Evolutionary conservation across 2,113 vertebrate species (phyloP).

Genomic region (Labeo rohita): DNA sequence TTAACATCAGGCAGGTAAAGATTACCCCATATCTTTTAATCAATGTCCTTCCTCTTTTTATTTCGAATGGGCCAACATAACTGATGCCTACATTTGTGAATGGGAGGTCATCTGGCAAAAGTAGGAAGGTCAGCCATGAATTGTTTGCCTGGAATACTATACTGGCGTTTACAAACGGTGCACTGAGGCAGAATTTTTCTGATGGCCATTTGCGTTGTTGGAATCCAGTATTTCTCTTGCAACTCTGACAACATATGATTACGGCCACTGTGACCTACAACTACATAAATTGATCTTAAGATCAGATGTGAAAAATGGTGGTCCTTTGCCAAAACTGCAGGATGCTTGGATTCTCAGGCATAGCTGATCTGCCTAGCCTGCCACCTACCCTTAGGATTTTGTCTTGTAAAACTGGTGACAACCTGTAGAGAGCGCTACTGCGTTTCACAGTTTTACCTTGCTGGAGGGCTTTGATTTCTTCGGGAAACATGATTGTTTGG

Average conservation of each 20-base stretch:
- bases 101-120: constrained; percentile 1
- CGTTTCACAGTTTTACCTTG: constrained; percentile 31
- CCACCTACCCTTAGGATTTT: constrained; percentile 41
- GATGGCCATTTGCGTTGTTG: neutral
- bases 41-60: neutral
- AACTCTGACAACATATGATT: constrained; percentile 9
- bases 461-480: constrained; percentile 37
- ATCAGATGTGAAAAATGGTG: constrained; percentile 1
- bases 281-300: neutral
- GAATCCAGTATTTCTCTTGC: constrained; percentile 14
- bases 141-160: neutral
- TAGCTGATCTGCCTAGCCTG: constrained; percentile 30
- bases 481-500: constrained; percentile 32
- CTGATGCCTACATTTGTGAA: constrained; percentile 28
- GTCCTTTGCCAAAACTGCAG: constrained; percentile 43
- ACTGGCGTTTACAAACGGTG: neutral
- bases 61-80: constrained; percentile 25
- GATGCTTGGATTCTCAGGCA: constrained; percentile 49
- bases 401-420: constrained; percentile 45
- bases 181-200: constrained; percentile 18
- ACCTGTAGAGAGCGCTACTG: constrained; percentile 34
- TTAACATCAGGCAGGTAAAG: neutral
- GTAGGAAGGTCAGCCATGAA: constrained; percentile 25
- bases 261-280: neutral
- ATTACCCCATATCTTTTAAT: constrained; percentile 33